Evolutionary conservation across 1,140 invertebrate species (phyloP).

Genomic region (Colletes latitarsis): DNA sequence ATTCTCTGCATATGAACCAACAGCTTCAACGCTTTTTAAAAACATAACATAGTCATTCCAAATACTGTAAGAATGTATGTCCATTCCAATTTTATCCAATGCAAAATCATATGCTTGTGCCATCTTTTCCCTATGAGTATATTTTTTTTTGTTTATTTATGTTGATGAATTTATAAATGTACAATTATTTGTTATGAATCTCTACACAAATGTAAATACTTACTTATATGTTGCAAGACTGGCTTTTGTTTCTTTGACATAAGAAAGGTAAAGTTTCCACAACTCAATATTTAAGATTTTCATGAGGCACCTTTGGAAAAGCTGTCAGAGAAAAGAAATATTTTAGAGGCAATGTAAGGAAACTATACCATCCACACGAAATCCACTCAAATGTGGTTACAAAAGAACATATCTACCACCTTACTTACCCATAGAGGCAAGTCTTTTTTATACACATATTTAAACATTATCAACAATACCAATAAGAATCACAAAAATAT

Average conservation of each 20-base stretch:
- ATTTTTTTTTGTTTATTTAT: slow-evolving; percentile 32
- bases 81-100: slow-evolving; percentile 99
- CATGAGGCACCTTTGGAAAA: slow-evolving; percentile 98
- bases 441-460: slow-evolving; percentile 65
- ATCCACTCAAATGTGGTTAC: slow-evolving; percentile 40
- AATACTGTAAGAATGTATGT: slow-evolving; percentile 96
- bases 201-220: slow-evolving; percentile 74
- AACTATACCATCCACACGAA: slow-evolving; percentile 58
- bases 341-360: slow-evolving; percentile 56
- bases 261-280: slow-evolving; percentile 98
- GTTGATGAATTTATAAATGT: not conserved
- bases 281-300: slow-evolving; percentile 99
- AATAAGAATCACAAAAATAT: slow-evolving; percentile 50
- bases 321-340: slow-evolving; percentile 83
- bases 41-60: slow-evolving; percentile 99
- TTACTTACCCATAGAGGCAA: slow-evolving; percentile 78
- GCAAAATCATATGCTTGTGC: slow-evolving; percentile 99
- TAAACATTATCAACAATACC: slow-evolving; percentile 54
- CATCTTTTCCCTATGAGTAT: slow-evolving; percentile 95
- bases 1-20: slow-evolving; percentile 99
- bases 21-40: slow-evolving; percentile 97
- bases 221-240: slow-evolving; percentile 97
- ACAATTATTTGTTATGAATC: not conserved
- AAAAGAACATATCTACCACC: slow-evolving; percentile 64
- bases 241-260: slow-evolving; percentile 98